A percentile compares a stretch with the other conserved stretches of the same genome.
Evolutionary conservation across 2,113 vertebrate genomes (phyloP).

Genomic region (Datnioides undecimradiatus): DNA sequence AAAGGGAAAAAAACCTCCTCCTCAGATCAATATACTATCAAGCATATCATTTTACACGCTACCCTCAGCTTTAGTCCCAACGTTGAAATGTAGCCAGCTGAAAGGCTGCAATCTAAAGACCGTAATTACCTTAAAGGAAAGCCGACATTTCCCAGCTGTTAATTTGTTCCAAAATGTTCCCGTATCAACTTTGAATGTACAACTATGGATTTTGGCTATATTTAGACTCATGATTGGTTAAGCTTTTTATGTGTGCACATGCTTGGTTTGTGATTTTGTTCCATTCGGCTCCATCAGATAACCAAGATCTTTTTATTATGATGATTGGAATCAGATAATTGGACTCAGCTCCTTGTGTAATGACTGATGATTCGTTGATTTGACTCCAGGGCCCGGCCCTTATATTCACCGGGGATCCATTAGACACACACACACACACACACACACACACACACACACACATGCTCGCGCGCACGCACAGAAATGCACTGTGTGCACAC

Average conservation of each 20-base stretch:
- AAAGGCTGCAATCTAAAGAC: slow-evolving; percentile 7
- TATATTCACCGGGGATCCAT: slow-evolving; percentile 71
- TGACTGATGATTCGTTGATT: slow-evolving; percentile 70
- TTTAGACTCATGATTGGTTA: slow-evolving; percentile 50
- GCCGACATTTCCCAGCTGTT: slow-evolving; percentile 28
- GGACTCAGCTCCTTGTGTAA: slow-evolving; percentile 61
- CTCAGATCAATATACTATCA: background rate
- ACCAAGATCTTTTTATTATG: slow-evolving; percentile 53
- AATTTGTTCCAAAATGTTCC: slow-evolving; percentile 45
- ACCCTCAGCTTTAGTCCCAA: slow-evolving; percentile 3
- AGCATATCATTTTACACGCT: slow-evolving; percentile 3
- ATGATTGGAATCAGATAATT: slow-evolving; percentile 73
- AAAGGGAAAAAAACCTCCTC: background rate
- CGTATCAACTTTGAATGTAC: slow-evolving; percentile 32
- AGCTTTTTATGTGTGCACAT: slow-evolving; percentile 60
- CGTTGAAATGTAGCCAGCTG: slow-evolving; percentile 8
- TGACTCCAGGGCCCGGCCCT: slow-evolving; percentile 70
- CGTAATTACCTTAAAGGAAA: slow-evolving; percentile 30
- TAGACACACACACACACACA: slow-evolving; percentile 62
- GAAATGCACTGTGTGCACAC: slow-evolving; percentile 30
- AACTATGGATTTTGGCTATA: slow-evolving; percentile 53
- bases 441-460: slow-evolving; percentile 53
- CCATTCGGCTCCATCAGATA: slow-evolving; percentile 60
- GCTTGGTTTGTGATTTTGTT: slow-evolving; percentile 63
- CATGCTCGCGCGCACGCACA: too few relatives aligned